These are phyloP conservation scores for Orthonevra nobilis DNA, from an alignment of 2,888 invertebrate genomes.

Conservation along the genomic window DNA sequence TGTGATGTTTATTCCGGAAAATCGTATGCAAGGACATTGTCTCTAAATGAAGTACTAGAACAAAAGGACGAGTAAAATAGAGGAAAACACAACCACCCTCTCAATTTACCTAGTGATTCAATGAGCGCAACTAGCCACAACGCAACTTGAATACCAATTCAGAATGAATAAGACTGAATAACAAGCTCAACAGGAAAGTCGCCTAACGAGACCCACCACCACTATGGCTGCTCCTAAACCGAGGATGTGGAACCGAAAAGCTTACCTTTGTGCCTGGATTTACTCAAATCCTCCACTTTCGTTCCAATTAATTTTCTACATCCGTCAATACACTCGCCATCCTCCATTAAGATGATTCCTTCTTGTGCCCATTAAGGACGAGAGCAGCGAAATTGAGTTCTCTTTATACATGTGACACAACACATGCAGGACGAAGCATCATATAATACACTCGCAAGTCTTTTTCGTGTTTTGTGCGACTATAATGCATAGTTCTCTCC, in stretches of 20 bases:
- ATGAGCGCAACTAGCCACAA: constrained; percentile 36
- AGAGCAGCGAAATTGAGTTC: background rate
- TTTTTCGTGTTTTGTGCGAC: too few relatives aligned
- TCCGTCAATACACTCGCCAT: constrained; percentile 10
- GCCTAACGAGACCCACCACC: background rate
- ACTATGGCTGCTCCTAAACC: background rate
- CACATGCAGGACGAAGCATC: constrained; percentile 18
- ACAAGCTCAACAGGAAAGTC: background rate
- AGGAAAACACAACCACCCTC: constrained; percentile 52
- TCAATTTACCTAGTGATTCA: constrained; percentile 44
- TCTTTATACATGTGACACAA: constrained; percentile 21
- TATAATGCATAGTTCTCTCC: constrained; percentile 28
- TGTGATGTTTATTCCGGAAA: constrained; percentile 23
- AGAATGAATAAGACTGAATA: constrained; percentile 41
- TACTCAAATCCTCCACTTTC: constrained; percentile 43
- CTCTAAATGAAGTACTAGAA: too few relatives aligned
- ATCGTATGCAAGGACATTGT: constrained; percentile 30
- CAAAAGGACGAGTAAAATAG: constrained; percentile 4
- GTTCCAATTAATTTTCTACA: constrained; percentile 46
- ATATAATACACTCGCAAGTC: too few relatives aligned
- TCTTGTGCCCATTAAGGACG: constrained; percentile 15
- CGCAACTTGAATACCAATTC: constrained; percentile 47
- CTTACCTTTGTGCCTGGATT: constrained; percentile 21
- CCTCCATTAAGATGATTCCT: constrained; percentile 7
- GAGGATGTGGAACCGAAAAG: background rate